A percentile compares a stretch with the other conserved stretches of the same genome.
These are phyloP conservation scores for Merops nubicus DNA, from an alignment of 2,113 vertebrate species.

Conservation along the genomic window DNA sequence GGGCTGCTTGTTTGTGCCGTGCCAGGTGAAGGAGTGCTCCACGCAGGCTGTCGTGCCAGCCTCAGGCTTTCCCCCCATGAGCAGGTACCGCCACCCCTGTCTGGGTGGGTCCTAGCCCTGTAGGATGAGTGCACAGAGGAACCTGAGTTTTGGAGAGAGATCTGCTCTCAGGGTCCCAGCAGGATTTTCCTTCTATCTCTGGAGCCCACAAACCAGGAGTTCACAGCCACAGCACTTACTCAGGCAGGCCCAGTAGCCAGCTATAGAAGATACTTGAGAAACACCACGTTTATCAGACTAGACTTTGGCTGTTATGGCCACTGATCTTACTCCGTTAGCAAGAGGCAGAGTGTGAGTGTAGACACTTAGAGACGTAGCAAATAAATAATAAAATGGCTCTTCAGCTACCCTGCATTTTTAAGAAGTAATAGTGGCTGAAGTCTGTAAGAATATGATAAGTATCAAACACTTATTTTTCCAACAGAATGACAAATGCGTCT, in stretches of 20 bases:
- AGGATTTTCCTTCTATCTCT: neutral
- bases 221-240: neutral
- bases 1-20: neutral
- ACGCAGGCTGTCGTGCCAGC: neutral
- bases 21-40: neutral
- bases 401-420: constrained; percentile 12
- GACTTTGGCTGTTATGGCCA: neutral
- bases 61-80: neutral
- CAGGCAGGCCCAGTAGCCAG: neutral
- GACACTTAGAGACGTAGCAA: neutral
- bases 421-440: constrained; percentile 11
- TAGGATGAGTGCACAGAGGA: neutral
- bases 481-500: constrained; percentile 52
- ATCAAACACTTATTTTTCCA: constrained; percentile 57
- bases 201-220: neutral
- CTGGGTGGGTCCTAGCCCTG: neutral
- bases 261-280: neutral
- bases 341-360: neutral
- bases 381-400: constrained; percentile 38
- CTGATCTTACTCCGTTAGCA: neutral
- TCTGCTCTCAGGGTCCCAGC: neutral
- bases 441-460: constrained; percentile 42
- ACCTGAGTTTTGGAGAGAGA: neutral
- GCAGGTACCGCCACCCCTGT: neutral
- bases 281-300: neutral